These are phyloP conservation scores for Argentina silus DNA, from an alignment of 2,797 vertebrate species.

Conservation along the genomic window DNA sequence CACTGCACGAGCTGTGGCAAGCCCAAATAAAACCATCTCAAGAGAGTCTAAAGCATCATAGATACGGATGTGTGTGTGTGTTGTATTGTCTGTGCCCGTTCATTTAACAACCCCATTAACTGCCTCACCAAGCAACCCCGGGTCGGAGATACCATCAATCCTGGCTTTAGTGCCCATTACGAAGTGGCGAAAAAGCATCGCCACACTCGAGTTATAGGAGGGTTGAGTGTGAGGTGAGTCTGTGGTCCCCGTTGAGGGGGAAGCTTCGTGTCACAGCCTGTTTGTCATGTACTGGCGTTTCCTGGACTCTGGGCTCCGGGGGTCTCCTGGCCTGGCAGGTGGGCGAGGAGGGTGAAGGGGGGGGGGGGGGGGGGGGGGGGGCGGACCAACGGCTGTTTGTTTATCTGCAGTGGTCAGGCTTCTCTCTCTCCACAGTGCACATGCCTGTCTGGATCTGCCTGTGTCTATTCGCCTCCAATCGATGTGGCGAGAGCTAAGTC, in stretches of 20 bases:
- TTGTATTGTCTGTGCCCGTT: constrained; percentile 68
- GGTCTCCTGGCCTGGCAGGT: constrained; percentile 27
- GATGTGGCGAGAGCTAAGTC: constrained; percentile 32
- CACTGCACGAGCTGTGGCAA: constrained; percentile 39
- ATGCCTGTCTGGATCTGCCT: constrained; percentile 25
- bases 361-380: background rate
- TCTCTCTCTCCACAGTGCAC: constrained; percentile 14
- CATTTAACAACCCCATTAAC: constrained; percentile 75
- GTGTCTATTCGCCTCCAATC: constrained; percentile 42
- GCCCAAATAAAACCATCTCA: constrained; percentile 53
- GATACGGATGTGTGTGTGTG: constrained; percentile 27
- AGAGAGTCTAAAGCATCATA: constrained; percentile 30
- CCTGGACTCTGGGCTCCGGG: background rate
- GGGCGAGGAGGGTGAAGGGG: background rate
- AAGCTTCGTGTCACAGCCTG: constrained; percentile 39
- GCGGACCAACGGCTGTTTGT: constrained; percentile 24
- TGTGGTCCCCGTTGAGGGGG: constrained; percentile 16
- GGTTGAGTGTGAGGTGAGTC: constrained; percentile 38
- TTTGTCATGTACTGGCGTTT: constrained; percentile 27
- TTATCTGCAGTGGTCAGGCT: constrained; percentile 56
- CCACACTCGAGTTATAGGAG: constrained; percentile 15
- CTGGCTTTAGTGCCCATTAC: constrained; percentile 67
- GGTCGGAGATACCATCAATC: constrained; percentile 71
- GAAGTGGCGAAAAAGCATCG: constrained; percentile 32
- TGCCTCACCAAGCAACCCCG: constrained; percentile 69